Base-by-base conservation (phyloP, 2,113 vertebrate species). In the Varanus komodoensis region DNA sequence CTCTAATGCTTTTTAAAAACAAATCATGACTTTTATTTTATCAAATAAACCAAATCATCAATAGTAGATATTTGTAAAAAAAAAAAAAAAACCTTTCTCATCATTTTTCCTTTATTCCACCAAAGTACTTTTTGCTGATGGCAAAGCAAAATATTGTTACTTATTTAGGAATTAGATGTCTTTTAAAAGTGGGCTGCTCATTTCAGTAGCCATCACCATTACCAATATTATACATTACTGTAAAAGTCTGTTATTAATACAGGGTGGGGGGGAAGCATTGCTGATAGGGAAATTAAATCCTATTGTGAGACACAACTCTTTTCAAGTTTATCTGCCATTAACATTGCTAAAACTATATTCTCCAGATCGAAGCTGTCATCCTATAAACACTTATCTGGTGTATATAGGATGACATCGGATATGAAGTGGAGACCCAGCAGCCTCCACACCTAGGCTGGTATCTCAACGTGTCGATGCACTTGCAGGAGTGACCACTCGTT, bases 191-290 rank as follows among this genome's bases (percentile, higher is more conserved):
- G 89, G 93, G 32, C 95, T 95, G 82, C 87, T 96, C 91, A 93
- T 95, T 96, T 96, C 93, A 91, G 89, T 88, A 19, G 27, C 87
- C 92, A 94, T 92, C 93, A 91, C 69, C 87, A 32, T 86, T 92
- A 93, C 96, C 95, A 94, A 96, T 12, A 74, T 74, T 74, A 74
- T 3, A 74, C 75, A 94, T 95, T 96, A 96, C 93, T 95, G 92
- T 95, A 95, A 96, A 95, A 97, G 97, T 96, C 96, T 95, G 94
- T 96, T 96, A 96, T 96, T 94, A 96, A 96, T 93, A 81, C 0
- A 94, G 91, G 94, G 81, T 77, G 93, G 88, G 94, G 94, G 97
- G 38, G 94, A 94, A 96, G 90, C 93, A 95, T 95, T 96, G 95
- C 95, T 96, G 94, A 96, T 95, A 96, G 96, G 91, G 83, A 97